Base-by-base conservation (phyloP, 2,797 vertebrate genomes). In the Schizopygopsis pylzovi region DNA sequence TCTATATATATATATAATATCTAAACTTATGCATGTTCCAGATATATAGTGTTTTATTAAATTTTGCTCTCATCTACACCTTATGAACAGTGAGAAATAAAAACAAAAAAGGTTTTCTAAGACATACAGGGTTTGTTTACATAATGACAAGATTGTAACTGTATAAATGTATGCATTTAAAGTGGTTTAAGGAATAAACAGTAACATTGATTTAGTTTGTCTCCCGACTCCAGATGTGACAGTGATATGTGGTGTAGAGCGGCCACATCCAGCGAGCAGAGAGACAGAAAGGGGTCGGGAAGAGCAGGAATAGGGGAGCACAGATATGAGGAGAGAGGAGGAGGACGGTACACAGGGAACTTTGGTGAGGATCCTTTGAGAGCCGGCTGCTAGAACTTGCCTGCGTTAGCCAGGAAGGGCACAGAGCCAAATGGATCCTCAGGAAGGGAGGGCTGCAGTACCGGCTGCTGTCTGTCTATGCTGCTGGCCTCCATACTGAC, bases 341-440 rank as follows among this genome's bases (percentile, higher is more conserved):
- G 47, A 76, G 61, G 45, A 59, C 33, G 43, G 15, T 67, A 78
- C 33, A 79, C 52, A 52, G 65, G 83, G 81, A 80, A 22, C 79
- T 72, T 77, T 83, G 86, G 93, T 92, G 92, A 82, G 90, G 92
- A 92, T 94, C 94, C 90, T 93, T 90, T 89, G 78, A 85, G 79
- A 92, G 90, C 92, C 91, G 90, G 92, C 89, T 92, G 73, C 92
- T 95, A 96, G 94, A 96, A 99, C 98, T 99, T 99, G 98, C 98
- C 98, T 99, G 97, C 92, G 91, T 95, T 96, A 95, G 97, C 96
- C 97, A 98, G 93, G 89, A 99, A 99, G 83, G 98, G 97, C 91
- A 96, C 95, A 72, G 97, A 98, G 94, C 98, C 98, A 89, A 99
- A 99, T 86, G 97, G 96, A 92, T 99, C 98, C 94, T 99, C 97